These are phyloP conservation scores for Poecilia velifera DNA, from an alignment of 2,797 vertebrate genomes.

Conservation along the genomic window DNA sequence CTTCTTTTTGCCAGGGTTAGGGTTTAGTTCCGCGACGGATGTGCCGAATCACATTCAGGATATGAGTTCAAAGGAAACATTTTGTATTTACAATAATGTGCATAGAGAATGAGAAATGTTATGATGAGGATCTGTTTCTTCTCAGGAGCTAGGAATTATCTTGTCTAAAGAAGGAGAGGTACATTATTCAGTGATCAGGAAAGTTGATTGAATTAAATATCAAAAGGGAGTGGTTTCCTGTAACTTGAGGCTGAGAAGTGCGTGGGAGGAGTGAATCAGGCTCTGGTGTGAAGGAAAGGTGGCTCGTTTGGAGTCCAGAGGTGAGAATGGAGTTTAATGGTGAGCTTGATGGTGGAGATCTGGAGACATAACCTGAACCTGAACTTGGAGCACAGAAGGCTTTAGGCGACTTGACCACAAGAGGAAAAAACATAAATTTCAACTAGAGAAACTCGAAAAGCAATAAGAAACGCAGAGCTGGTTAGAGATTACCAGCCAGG, in stretches of 20 bases:
- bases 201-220: not conserved
- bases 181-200: not conserved
- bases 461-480: not conserved
- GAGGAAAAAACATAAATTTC: not conserved
- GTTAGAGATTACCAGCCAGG: not conserved
- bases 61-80: not conserved
- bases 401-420: not conserved
- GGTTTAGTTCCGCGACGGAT: not conserved
- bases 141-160: not conserved
- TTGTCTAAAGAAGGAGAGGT: not conserved
- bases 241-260: not conserved
- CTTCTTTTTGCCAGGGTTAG: not conserved
- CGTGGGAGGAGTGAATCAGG: not conserved
- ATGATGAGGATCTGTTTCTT: not conserved
- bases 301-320: not conserved
- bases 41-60: not conserved
- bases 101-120: too few species aligned
- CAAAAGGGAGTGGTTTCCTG: not conserved
- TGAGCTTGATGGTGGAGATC: not conserved
- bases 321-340: not conserved
- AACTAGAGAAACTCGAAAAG: not conserved
- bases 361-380: not conserved
- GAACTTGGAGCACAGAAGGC: not conserved
- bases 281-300: not conserved
- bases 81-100: not conserved